These are phyloP conservation scores for Schizopygopsis malacanthus DNA, from an alignment of 2,797 vertebrate genomes.

Conservation along the genomic window DNA sequence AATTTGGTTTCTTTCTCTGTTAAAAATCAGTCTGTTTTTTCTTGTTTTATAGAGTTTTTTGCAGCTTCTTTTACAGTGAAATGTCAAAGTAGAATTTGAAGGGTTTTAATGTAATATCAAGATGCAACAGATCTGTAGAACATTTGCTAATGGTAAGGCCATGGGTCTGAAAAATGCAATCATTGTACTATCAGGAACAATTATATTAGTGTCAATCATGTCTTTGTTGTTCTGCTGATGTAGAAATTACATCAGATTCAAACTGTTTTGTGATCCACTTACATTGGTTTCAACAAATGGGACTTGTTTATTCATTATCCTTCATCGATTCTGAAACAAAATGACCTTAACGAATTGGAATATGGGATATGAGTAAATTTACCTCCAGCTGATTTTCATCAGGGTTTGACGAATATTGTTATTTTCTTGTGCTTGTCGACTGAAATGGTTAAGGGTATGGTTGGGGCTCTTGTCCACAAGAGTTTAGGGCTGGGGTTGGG, in stretches of 20 bases:
- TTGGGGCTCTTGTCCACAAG: neutral
- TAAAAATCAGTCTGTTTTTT: neutral
- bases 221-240: slow-evolving; percentile 8
- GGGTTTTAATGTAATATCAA: neutral
- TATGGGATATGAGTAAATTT: neutral
- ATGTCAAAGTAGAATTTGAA: neutral
- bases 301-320: neutral
- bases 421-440: neutral
- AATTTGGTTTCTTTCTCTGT: neutral
- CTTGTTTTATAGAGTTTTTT: neutral
- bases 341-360: neutral
- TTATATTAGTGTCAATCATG: slow-evolving; percentile 19
- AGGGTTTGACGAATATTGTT: neutral
- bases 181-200: neutral
- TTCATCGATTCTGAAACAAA: neutral
- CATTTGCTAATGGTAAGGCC: neutral
- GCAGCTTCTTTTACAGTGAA: neutral
- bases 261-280: neutral
- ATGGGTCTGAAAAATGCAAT: slow-evolving; percentile 6
- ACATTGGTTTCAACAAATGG: neutral
- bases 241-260: neutral
- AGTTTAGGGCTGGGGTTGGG: neutral
- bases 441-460: neutral
- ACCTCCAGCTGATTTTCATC: neutral
- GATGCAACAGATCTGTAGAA: neutral